Conservation (phyloP, 2,888 invertebrate species). For the Anarsia innoxiella region DNA sequence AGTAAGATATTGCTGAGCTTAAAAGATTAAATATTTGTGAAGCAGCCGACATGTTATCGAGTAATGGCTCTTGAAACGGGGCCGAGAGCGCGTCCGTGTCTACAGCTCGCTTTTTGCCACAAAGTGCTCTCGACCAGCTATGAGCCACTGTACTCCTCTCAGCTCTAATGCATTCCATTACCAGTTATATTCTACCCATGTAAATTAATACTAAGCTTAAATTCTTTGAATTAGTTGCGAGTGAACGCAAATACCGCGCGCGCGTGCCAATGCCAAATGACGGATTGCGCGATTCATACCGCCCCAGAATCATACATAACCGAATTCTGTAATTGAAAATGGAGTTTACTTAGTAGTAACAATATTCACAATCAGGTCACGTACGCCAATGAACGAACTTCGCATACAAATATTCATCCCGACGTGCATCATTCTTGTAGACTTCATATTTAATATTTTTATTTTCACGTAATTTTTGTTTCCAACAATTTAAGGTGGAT, state of each 20-base stretch:
- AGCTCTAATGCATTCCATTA: slow-evolving; percentile 56
- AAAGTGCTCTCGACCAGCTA: slow-evolving; percentile 38
- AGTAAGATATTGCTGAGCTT: not conserved
- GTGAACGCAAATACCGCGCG: slow-evolving; percentile 4
- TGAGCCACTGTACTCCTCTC: slow-evolving; percentile 28
- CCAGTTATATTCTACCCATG: slow-evolving; percentile 40
- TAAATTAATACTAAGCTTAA: slow-evolving; percentile 37
- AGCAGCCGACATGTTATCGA: slow-evolving; percentile 29
- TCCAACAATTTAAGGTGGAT: too few species aligned
- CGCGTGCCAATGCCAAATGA: slow-evolving; percentile 24
- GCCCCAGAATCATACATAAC: slow-evolving; percentile 28
- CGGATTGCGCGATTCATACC: slow-evolving; percentile 34
- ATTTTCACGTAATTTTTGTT: slow-evolving; percentile 34
- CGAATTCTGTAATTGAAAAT: slow-evolving; percentile 57
- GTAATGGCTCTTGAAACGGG: slow-evolving; percentile 29
- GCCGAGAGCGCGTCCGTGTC: slow-evolving; percentile 33
- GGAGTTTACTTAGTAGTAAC: slow-evolving; percentile 54
- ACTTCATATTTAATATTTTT: slow-evolving; percentile 36
- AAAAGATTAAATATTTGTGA: slow-evolving; percentile 15
- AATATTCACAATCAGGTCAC: slow-evolving; percentile 53
- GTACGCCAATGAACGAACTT: slow-evolving; percentile 47
- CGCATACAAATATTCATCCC: slow-evolving; percentile 54
- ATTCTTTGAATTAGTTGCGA: slow-evolving; percentile 21
- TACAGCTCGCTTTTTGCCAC: slow-evolving; percentile 39
- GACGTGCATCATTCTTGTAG: slow-evolving; percentile 44